Evolutionary conservation across 1,140 invertebrate species (phyloP).

Genomic region (Varroa destructor): DNA sequence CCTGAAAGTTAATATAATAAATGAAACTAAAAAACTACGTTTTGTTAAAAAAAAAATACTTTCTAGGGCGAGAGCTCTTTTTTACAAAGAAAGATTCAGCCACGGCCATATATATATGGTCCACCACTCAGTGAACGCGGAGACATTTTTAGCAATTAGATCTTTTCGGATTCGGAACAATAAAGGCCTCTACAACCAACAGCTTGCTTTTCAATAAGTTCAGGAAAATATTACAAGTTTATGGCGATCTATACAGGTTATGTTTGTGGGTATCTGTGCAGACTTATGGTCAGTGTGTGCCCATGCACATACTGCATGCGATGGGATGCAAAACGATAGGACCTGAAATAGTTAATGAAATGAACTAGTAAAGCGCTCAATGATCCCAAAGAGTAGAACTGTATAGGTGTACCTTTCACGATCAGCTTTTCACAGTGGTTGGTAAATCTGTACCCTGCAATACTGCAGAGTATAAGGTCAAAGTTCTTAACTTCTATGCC

Average conservation of each 20-base stretch:
- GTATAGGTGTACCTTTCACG: background rate
- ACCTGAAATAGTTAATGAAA: background rate
- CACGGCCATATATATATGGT: background rate
- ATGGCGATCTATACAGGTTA: slow-evolving; percentile 42
- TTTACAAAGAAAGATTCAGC: slow-evolving; percentile 3
- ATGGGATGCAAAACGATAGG: background rate
- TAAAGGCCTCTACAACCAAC: slow-evolving; percentile 41
- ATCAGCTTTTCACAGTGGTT: background rate
- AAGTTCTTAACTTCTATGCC: background rate
- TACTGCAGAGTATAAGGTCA: background rate
- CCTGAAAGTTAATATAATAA: too few species aligned
- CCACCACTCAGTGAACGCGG: slow-evolving; percentile 67
- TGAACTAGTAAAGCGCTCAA: background rate
- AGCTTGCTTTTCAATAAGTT: slow-evolving; percentile 41
- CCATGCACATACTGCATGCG: background rate
- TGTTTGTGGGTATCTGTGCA: slow-evolving; percentile 37
- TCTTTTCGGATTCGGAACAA: slow-evolving; percentile 53
- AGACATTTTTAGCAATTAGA: slow-evolving; percentile 87
- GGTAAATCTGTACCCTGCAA: background rate
- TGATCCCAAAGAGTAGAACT: background rate
- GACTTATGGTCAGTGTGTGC: slow-evolving; percentile 29
- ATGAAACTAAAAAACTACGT: too few species aligned
- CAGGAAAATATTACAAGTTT: slow-evolving; percentile 40
- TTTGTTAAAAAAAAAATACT: too few species aligned
- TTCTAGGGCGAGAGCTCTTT: background rate